Base-by-base conservation (phyloP, 2,888 invertebrate species). In the Tachina grossa region DNA sequence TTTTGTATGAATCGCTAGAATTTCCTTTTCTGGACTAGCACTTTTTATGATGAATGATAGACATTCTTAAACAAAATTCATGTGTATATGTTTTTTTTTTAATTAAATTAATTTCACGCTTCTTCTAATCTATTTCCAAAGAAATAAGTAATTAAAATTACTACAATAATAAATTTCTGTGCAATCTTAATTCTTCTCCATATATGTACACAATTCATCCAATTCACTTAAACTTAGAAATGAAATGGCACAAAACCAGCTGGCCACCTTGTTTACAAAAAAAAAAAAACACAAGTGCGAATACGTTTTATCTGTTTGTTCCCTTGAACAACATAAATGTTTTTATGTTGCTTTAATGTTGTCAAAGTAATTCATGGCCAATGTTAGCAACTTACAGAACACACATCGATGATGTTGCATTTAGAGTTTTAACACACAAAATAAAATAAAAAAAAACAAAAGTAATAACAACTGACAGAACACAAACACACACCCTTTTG, bases 281-380 rank as follows among this genome's bases (percentile, higher is more conserved):
- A 81, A 53, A 31, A 31, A 81, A 81, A 53, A 31, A 31, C 75
- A 53, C 68, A 81, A 68, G 81, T 81, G 81, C 53, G 57, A 81
- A 81, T 45, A 45, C n/a, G 19, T 55, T 66, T 31, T 53, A 39
- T 63, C 41, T 71, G n/a, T 61, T 68, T 49, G 39, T 65, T 61
- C 45, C 53, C 75, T 55, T 43, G 59, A 69, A 61, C 39, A 81
- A 61, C 75, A 75, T 72, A 65, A 83, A 77, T 83, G 72, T 57
- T 85, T 82, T 85, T 71, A 79, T 83, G 82, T 83, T 75, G 51
- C 71, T 75, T 78, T 82, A 82, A 85, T 79, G 79, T 83, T 85
- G 85, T 85, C 78, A 85, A 85, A 79, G 82, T 85, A 85, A 85
- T 85, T 85, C 85, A 85, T 85, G 82, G 85, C 85, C 85, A 85